phyloP scores from a whole-genome alignment of 92 coral and sea anemone species.

The Palythoa heliodiscus region DNA sequence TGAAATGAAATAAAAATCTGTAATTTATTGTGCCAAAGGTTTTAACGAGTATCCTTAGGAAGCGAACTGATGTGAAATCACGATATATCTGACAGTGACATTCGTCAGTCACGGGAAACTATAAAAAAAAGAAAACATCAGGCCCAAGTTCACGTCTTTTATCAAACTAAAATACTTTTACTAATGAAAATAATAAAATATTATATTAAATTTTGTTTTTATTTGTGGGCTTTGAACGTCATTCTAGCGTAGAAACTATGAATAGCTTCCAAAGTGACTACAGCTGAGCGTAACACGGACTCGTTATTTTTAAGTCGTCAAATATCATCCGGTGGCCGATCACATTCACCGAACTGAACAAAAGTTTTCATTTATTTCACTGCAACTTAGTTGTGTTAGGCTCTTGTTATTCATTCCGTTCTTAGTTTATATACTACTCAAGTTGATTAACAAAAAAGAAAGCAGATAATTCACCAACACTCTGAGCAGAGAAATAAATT shows the following conservation, averaged over 20 bases:
- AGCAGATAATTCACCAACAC: background rate
- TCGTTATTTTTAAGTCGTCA: background rate
- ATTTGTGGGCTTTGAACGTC: background rate
- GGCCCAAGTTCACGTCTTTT: background rate
- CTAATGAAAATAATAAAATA: background rate
- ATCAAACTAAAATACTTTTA: background rate
- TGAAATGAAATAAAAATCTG: background rate
- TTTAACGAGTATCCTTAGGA: background rate
- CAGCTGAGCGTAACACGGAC: background rate
- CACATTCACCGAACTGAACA: background rate
- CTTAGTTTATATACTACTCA: background rate
- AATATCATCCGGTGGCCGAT: background rate
- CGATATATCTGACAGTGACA: slow-evolving; percentile 9
- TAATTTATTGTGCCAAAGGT: background rate
- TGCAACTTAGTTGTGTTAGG: background rate
- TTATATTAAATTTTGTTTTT: background rate
- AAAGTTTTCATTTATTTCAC: background rate
- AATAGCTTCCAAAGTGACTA: background rate
- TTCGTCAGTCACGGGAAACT: slow-evolving; percentile 38
- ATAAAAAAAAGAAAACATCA: slow-evolving; percentile 5
- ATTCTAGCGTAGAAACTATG: background rate
- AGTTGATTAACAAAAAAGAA: background rate
- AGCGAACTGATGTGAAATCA: background rate
- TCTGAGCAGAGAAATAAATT: background rate
- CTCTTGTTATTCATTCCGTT: background rate